Conservation (phyloP, 2,888 invertebrate genomes). For the Brachycybe producta region DNA sequence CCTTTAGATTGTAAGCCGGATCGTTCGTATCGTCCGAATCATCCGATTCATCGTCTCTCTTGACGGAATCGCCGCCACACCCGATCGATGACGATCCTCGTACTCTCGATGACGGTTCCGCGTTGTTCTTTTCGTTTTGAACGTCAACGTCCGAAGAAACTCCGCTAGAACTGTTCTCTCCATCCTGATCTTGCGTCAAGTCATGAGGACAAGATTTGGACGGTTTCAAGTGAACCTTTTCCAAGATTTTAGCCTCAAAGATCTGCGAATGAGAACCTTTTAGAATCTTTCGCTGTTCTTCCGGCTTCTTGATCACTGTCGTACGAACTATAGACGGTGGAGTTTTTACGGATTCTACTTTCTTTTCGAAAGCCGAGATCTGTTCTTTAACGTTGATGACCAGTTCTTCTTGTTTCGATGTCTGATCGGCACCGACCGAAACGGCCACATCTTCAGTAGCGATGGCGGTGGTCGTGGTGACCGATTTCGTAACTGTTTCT, state of each 20-base stretch:
- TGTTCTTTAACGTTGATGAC: constrained; percentile 19
- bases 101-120: too few species aligned
- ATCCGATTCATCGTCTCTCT: constrained; percentile 1
- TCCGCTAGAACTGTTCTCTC: constrained; percentile 67
- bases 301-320: constrained; percentile 19
- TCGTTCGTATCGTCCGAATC: constrained; percentile 11
- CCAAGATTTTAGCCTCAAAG: constrained; percentile 15
- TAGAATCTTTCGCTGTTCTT: constrained; percentile 22
- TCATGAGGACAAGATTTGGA: constrained; percentile 79
- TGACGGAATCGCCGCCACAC: background rate
- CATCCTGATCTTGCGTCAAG: constrained; percentile 50
- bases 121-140: constrained; percentile 28
- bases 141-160: constrained; percentile 22
- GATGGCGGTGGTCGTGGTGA: background rate
- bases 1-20: constrained; percentile 14
- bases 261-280: constrained; percentile 14
- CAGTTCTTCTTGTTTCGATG: too few species aligned
- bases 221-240: constrained; percentile 51
- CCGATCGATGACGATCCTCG: too few species aligned
- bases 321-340: background rate
- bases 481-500: background rate
- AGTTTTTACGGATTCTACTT: constrained; percentile 1
- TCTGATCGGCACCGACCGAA: constrained; percentile 1
- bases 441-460: background rate
- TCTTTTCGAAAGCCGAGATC: constrained; percentile 20